Conservation (phyloP, 2,888 invertebrate species). For the Gymnoscelis rufifasciata region DNA sequence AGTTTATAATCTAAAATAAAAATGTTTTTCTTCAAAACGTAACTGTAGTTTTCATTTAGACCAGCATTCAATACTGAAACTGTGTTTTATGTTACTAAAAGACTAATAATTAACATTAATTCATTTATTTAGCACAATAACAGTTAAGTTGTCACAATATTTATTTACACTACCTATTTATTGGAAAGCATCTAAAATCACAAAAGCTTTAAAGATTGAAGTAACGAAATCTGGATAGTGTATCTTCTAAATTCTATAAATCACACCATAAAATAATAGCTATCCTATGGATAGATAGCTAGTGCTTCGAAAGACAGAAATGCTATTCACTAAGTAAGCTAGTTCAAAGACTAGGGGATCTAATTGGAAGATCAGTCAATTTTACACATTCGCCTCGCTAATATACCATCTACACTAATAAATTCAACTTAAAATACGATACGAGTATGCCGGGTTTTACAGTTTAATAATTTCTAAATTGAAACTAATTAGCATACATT, state of each 20-base stretch:
- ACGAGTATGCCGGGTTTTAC: neutral
- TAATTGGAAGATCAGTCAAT: conserved; percentile 61
- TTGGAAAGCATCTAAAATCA: conserved; percentile 48
- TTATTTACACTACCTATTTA: conserved; percentile 32
- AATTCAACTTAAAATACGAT: neutral
- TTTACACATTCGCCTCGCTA: conserved; percentile 23
- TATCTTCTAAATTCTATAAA: neutral
- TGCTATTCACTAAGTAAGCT: conserved; percentile 35
- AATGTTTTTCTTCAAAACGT: conserved; percentile 79
- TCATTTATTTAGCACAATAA: conserved; percentile 25
- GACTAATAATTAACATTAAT: conserved; percentile 15
- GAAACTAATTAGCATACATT: neutral
- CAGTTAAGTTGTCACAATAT: conserved; percentile 34
- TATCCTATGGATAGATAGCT: too few relatives aligned
- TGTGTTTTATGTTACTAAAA: conserved; percentile 5
- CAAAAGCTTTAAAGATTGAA: conserved; percentile 43
- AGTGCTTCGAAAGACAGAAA: too few relatives aligned
- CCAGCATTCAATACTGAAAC: neutral
- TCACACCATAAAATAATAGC: neutral
- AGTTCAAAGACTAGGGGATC: conserved; percentile 38
- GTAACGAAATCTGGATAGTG: neutral
- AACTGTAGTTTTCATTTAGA: conserved; percentile 42
- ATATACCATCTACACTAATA: conserved; percentile 1
- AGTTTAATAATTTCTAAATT: too few relatives aligned
- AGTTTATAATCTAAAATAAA: conserved; percentile 81